A percentile compares a stretch with the other conserved stretches of the same genome.
Conservation (phyloP, 1,140 invertebrate species). For the Drosophila orosa region DNA sequence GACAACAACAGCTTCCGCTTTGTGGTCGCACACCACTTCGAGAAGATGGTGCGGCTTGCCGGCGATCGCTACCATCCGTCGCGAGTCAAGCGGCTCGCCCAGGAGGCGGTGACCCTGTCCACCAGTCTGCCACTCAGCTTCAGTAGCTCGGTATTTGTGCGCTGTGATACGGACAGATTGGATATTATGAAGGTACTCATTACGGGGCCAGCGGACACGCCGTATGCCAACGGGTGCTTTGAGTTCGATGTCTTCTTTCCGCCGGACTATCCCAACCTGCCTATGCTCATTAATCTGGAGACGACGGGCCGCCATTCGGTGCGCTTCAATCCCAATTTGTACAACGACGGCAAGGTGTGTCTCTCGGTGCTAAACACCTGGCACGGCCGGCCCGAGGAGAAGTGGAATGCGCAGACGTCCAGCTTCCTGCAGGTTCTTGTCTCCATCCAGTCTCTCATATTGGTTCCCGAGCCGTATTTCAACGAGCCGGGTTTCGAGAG, state of each 20-base stretch:
- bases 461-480: conserved; percentile 98
- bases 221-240: conserved; percentile 95
- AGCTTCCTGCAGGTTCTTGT: conserved; percentile 98
- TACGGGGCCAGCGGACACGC: conserved; percentile 94
- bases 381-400: conserved; percentile 99
- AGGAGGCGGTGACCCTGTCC: conserved; percentile 97
- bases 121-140: conserved; percentile 96
- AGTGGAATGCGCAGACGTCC: conserved; percentile 98
- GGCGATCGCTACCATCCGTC: conserved; percentile 93
- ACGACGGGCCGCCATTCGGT: conserved; percentile 97
- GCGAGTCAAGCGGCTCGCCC: conserved; percentile 95
- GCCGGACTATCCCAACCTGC: conserved; percentile 92
- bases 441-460: conserved; percentile 97
- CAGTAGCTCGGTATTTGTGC: conserved; percentile 97
- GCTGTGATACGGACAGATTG: conserved; percentile 96
- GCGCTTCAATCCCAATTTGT: conserved; percentile 98
- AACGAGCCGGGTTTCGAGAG: conserved; percentile 99
- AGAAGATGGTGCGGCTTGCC: conserved; percentile 93
- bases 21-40: conserved; percentile 95
- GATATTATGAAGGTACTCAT: conserved; percentile 99
- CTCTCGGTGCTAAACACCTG: conserved; percentile 98
- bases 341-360: conserved; percentile 98
- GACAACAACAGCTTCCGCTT: conserved; percentile 91
- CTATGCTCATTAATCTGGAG: conserved; percentile 95
- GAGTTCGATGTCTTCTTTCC: conserved; percentile 97